Conservation (phyloP, 2,113 vertebrate genomes). For the Pangasianodon hypophthalmus region DNA sequence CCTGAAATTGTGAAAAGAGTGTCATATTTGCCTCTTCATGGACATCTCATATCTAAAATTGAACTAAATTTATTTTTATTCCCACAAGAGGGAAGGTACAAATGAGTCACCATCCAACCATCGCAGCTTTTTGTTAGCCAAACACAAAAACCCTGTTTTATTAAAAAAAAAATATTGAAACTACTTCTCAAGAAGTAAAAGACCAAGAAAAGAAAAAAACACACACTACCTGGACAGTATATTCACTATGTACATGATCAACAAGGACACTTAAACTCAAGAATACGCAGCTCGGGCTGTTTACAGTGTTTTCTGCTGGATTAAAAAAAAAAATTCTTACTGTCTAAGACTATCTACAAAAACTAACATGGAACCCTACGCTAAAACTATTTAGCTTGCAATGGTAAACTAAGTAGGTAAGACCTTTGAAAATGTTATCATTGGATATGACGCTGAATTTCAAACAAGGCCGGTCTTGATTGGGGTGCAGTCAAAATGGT, state of each 20-base stretch:
- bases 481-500: not conserved
- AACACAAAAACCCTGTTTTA: constrained; percentile 66
- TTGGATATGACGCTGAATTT: constrained; percentile 61
- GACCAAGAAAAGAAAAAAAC: constrained; percentile 26
- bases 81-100: constrained; percentile 44
- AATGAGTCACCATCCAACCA: constrained; percentile 70
- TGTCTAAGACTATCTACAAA: constrained; percentile 76
- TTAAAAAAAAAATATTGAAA: constrained; percentile 61
- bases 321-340: constrained; percentile 58
- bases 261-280: constrained; percentile 81
- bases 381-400: constrained; percentile 59
- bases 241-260: constrained; percentile 77
- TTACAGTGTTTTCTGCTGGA: constrained; percentile 69
- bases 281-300: constrained; percentile 70
- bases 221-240: constrained; percentile 62
- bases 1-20: constrained; percentile 67
- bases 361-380: constrained; percentile 62
- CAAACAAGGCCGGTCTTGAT: not conserved
- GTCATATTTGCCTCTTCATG: constrained; percentile 68
- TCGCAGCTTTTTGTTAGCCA: constrained; percentile 61
- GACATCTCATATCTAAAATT: constrained; percentile 42
- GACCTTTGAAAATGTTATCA: constrained; percentile 60
- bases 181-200: constrained; percentile 52
- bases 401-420: constrained; percentile 67
- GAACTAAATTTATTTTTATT: constrained; percentile 43